Conservation (phyloP, 2,797 vertebrate genomes). For the Crocidura indochinensis region DNA sequence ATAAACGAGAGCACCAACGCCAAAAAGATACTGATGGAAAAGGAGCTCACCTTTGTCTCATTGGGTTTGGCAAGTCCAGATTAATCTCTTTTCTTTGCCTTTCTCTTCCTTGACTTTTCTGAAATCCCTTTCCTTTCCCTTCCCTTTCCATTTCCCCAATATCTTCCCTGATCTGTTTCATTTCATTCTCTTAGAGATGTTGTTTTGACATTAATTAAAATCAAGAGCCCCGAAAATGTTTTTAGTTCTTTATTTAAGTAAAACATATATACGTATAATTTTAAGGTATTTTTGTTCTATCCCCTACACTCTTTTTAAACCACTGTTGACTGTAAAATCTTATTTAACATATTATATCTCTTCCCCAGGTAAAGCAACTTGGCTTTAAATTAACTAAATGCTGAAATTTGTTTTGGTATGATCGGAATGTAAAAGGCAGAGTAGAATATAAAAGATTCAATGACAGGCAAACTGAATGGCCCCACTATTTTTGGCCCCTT, state of each 20-base stretch:
- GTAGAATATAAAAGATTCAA: slow-evolving; percentile 60
- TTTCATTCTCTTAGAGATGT: slow-evolving; percentile 81
- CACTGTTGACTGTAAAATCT: slow-evolving; percentile 49
- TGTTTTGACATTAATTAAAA: slow-evolving; percentile 85
- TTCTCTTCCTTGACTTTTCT: too few relatives aligned
- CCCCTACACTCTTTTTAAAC: slow-evolving; percentile 46
- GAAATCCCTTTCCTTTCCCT: fast-evolving
- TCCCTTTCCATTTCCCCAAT: not conserved
- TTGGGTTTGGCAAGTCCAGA: not conserved
- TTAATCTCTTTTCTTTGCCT: too few relatives aligned
- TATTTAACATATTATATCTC: slow-evolving; percentile 40
- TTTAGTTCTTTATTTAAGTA: slow-evolving; percentile 69
- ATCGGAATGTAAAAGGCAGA: slow-evolving; percentile 43
- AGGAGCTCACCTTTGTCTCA: not conserved
- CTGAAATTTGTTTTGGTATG: not conserved
- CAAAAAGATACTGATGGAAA: slow-evolving; percentile 7
- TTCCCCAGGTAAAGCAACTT: slow-evolving; percentile 47
- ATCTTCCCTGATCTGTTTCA: slow-evolving; percentile 47
- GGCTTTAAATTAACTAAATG: slow-evolving; percentile 61
- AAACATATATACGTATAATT: slow-evolving; percentile 44
- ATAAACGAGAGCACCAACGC: not conserved
- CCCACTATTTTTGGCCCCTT: slow-evolving; percentile 46
- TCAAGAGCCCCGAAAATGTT: slow-evolving; percentile 79
- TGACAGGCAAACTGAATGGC: slow-evolving; percentile 57
- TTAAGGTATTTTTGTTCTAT: slow-evolving; percentile 39